These are phyloP conservation scores for Latrodectus geometricus DNA, from an alignment of 1,140 invertebrate genomes.

Conservation along the genomic window DNA sequence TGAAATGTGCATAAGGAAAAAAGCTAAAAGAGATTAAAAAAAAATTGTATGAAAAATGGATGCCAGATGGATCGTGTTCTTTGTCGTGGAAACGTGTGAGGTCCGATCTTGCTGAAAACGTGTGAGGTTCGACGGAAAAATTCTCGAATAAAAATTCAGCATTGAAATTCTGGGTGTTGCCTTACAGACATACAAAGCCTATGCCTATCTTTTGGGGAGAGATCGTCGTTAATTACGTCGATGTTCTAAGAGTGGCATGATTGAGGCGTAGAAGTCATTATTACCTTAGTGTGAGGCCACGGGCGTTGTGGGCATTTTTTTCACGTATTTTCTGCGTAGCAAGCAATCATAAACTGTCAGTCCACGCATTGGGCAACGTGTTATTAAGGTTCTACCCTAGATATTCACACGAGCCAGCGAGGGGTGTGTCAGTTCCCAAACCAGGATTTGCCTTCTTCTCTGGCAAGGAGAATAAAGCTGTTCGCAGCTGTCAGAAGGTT, in stretches of 20 bases:
- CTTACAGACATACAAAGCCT: background rate
- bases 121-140: conserved; percentile 45
- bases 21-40: no score
- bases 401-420: conserved; percentile 6
- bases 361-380: conserved; percentile 21
- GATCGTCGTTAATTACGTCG: conserved; percentile 39
- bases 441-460: background rate
- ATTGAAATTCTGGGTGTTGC: conserved; percentile 45
- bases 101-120: background rate
- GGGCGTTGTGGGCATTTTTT: conserved; percentile 4
- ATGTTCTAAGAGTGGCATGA: conserved; percentile 8
- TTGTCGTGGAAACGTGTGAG: conserved; percentile 4
- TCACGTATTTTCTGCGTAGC: conserved; percentile 10
- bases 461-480: background rate
- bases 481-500: background rate
- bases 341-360: conserved; percentile 41
- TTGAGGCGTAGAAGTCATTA: background rate
- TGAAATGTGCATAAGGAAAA: no score
- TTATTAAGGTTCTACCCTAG: conserved; percentile 30
- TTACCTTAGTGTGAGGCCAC: conserved; percentile 21
- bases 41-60: background rate
- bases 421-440: background rate
- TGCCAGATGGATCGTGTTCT: background rate
- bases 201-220: background rate
- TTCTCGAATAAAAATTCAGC: conserved; percentile 25